Evolutionary conservation across 1,140 invertebrate genomes (phyloP).

Genomic region (Apis cerana): DNA sequence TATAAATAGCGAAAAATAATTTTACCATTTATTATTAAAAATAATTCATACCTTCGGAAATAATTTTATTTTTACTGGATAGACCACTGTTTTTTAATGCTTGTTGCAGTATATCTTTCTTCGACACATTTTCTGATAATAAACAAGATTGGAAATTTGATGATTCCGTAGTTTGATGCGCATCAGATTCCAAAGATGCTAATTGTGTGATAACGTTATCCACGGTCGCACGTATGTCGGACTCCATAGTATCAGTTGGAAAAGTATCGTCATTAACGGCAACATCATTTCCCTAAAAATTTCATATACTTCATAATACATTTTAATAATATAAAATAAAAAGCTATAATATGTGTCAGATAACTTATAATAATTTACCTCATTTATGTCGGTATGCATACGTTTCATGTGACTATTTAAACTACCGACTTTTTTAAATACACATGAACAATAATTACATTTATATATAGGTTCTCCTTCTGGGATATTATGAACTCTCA

Average conservation of each 20-base stretch:
- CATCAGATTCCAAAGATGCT: constrained; percentile 60
- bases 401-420: constrained; percentile 88
- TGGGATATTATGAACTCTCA: constrained; percentile 85
- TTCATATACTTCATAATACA: neutral
- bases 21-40: neutral
- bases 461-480: constrained; percentile 82
- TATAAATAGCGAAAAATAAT: neutral
- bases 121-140: constrained; percentile 18
- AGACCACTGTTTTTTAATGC: constrained; percentile 84
- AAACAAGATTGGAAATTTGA: constrained; percentile 6
- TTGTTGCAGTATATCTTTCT: constrained; percentile 83
- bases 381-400: constrained; percentile 75
- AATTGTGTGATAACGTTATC: constrained; percentile 69
- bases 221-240: constrained; percentile 67
- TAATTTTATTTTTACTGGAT: constrained; percentile 68
- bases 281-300: constrained; percentile 19
- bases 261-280: too few species aligned
- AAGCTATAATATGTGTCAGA: neutral
- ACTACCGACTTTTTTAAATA: constrained; percentile 87
- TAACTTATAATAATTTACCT: constrained; percentile 44
- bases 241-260: constrained; percentile 39
- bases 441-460: constrained; percentile 87
- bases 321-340: neutral
- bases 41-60: constrained; percentile 18
- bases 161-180: constrained; percentile 22